phyloP scores from a whole-genome alignment of 2,113 vertebrate genomes.

The Ammospiza nelsoni region DNA sequence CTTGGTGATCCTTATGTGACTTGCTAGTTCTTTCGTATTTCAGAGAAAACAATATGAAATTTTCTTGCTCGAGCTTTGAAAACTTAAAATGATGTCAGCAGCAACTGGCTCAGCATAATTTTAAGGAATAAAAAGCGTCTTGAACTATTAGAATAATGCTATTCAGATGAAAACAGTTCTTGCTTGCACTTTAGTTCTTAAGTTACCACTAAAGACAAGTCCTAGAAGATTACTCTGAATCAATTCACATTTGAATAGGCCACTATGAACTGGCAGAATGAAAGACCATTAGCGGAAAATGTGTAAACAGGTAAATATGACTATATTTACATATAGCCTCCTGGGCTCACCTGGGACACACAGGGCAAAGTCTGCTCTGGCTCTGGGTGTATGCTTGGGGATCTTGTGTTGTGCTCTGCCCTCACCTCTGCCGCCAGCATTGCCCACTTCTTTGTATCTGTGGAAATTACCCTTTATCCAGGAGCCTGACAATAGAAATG shows the following conservation, averaged over 20 bases:
- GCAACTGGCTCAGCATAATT: background rate
- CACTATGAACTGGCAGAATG: background rate
- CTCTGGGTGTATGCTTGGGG: rapidly evolving
- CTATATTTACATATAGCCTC: background rate
- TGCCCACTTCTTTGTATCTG: rapidly evolving
- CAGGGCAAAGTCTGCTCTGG: background rate
- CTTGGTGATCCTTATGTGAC: too few relatives aligned
- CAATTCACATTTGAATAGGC: background rate
- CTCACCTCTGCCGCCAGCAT: rapidly evolving
- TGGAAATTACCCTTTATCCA: background rate
- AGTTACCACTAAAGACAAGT: background rate
- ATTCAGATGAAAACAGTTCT: background rate
- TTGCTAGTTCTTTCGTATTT: background rate
- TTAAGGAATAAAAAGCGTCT: background rate
- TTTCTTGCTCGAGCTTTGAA: background rate
- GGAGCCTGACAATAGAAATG: background rate
- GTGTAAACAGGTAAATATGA: background rate
- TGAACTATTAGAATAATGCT: background rate
- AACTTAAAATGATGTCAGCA: background rate
- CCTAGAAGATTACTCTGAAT: background rate
- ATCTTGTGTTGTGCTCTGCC: background rate
- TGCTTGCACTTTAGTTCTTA: background rate
- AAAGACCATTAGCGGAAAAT: background rate
- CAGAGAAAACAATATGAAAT: background rate
- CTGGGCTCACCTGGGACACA: background rate